phyloP scores from a whole-genome alignment of 1,140 invertebrate species.

The Triops longicaudatus region DNA sequence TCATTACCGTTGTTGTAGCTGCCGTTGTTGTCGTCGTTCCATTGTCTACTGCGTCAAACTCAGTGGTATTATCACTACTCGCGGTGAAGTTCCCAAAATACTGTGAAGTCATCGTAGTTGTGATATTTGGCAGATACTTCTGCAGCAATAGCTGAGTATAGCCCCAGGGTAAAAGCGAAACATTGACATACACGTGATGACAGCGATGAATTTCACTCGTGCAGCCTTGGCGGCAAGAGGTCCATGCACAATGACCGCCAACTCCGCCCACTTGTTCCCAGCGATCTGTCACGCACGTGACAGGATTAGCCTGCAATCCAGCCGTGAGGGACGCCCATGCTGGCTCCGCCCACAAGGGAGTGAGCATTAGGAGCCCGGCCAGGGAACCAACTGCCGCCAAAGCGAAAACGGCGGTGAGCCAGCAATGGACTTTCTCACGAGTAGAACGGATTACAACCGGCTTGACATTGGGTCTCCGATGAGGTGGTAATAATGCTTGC shows the following conservation, averaged over 20 bases:
- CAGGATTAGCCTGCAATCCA: not conserved
- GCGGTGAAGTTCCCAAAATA: not conserved
- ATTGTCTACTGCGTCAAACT: not conserved
- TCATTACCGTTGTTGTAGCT: not conserved
- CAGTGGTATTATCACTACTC: not conserved
- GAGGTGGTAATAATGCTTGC: not conserved
- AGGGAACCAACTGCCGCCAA: not conserved
- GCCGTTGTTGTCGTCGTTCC: not conserved
- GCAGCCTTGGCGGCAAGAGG: conserved; percentile 5
- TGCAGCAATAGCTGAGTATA: not conserved
- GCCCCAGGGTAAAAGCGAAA: not conserved
- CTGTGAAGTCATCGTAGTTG: not conserved
- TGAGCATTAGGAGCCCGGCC: not conserved
- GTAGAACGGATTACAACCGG: not conserved
- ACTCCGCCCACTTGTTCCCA: conserved; percentile 9
- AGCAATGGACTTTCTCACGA: not conserved
- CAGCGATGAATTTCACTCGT: conserved; percentile 3
- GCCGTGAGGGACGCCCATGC: not conserved
- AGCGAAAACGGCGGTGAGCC: not conserved
- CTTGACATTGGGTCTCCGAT: not conserved
- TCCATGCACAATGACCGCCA: not conserved
- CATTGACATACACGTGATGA: not conserved
- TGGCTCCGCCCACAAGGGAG: not conserved
- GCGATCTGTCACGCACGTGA: not conserved
- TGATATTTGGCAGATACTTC: not conserved